A percentile compares a stretch with the other conserved stretches of the same genome.
Evolutionary conservation across 1,140 invertebrate species (phyloP).

Genomic region (Drosophila neocordata): DNA sequence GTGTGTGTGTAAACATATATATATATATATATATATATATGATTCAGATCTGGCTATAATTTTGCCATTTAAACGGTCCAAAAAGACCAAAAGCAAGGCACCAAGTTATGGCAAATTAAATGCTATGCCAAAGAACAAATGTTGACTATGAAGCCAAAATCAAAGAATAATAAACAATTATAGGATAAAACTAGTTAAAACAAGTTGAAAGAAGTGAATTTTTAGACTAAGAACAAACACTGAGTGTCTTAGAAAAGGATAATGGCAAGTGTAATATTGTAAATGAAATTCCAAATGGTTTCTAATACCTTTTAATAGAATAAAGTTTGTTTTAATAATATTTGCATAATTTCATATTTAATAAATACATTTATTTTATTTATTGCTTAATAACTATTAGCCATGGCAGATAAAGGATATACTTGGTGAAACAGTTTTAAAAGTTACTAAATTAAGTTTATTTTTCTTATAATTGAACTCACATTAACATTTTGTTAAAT

Average conservation of each 20-base stretch:
- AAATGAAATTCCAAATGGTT: background rate
- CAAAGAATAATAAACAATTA: conserved; percentile 29
- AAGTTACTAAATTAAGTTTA: no score
- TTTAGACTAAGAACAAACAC: no score
- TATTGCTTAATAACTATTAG: no score
- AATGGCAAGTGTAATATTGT: background rate
- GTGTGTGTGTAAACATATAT: background rate
- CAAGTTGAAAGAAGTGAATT: background rate
- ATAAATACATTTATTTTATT: no score
- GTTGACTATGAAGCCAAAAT: conserved; percentile 7
- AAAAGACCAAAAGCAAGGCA: conserved; percentile 27
- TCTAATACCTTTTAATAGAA: no score
- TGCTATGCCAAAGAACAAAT: conserved; percentile 32
- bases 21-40: conserved; percentile 1
- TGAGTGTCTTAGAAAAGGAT: background rate
- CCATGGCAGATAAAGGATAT: no score
- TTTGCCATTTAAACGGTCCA: conserved; percentile 12
- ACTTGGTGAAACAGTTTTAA: no score
- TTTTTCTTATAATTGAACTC: no score
- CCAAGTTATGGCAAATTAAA: conserved; percentile 44
- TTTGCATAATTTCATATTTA: no score
- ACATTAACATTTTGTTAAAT: no score
- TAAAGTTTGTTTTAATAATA: no score
- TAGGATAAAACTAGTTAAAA: conserved; percentile 22
- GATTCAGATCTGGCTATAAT: conserved; percentile 30